These are phyloP conservation scores for Solen grandis DNA, from an alignment of 1,140 invertebrate genomes.

Conservation along the genomic window DNA sequence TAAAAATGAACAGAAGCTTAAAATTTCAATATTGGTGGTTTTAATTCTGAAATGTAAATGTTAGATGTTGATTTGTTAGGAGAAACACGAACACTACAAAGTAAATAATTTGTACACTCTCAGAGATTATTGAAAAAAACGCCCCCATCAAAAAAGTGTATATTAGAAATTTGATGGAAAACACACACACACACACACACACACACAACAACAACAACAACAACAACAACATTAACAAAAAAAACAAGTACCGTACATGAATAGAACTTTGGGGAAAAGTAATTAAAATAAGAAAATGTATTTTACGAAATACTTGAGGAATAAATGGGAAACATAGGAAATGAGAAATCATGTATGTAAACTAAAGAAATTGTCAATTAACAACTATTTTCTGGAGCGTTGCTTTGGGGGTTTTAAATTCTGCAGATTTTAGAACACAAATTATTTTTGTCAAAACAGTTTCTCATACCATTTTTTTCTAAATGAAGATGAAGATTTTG, in stretches of 20 bases:
- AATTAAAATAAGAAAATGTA: slow-evolving; percentile 48
- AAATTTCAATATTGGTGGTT: slow-evolving; percentile 6
- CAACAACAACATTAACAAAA: too few relatives aligned
- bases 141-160: slow-evolving; percentile 27
- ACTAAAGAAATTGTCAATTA: background rate
- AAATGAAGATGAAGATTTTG: too few relatives aligned
- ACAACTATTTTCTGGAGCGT: slow-evolving; percentile 24
- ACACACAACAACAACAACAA: slow-evolving; percentile 5
- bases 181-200: too few relatives aligned
- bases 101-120: too few relatives aligned
- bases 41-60: too few relatives aligned
- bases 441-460: background rate
- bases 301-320: too few relatives aligned
- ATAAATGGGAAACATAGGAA: slow-evolving; percentile 33
- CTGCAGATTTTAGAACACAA: slow-evolving; percentile 4
- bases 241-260: slow-evolving; percentile 13
- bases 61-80: too few relatives aligned
- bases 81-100: too few relatives aligned
- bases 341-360: slow-evolving; percentile 31
- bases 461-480: too few relatives aligned
- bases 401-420: background rate
- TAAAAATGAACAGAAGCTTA: slow-evolving; percentile 48
- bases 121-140: slow-evolving; percentile 38
- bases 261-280: too few relatives aligned
- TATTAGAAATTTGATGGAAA: too few relatives aligned